phyloP scores from a whole-genome alignment of 2,113 vertebrate genomes.

The Sialia sialis region DNA sequence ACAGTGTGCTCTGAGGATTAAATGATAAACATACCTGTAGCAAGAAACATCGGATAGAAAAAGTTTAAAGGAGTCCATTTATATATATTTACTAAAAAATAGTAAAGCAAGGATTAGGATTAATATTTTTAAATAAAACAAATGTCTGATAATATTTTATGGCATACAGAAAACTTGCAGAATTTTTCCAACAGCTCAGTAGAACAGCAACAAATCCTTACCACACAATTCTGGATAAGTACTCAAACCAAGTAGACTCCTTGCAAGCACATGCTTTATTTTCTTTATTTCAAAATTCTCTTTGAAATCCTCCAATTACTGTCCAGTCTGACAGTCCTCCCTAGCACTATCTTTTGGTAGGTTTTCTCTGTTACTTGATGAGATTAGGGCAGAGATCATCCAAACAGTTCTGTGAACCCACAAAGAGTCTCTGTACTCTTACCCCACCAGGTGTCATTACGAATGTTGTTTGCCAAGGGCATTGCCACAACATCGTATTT shows the following conservation, averaged over 20 bases:
- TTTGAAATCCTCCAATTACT: neutral
- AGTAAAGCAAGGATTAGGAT: neutral
- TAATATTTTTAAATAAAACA: neutral
- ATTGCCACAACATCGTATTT: neutral
- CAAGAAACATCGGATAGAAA: neutral
- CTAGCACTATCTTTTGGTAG: neutral
- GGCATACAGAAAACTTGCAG: neutral
- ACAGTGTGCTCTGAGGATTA: conserved; percentile 90
- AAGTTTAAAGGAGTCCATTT: neutral
- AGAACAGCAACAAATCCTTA: neutral
- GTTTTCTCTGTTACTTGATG: neutral
- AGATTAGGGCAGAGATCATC: neutral
- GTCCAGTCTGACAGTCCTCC: neutral
- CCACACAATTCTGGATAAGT: neutral
- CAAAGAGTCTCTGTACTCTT: neutral
- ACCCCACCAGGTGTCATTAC: neutral
- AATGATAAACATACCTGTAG: conserved; percentile 91
- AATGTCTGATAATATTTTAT: neutral
- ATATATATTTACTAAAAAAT: neutral
- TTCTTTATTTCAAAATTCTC: neutral
- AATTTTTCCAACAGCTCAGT: neutral
- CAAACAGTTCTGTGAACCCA: neutral
- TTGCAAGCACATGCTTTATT: neutral
- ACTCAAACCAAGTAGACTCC: neutral
- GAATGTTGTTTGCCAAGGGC: neutral